Conservation (phyloP, 2,888 invertebrate species). For the Amphimallon solstitiale region DNA sequence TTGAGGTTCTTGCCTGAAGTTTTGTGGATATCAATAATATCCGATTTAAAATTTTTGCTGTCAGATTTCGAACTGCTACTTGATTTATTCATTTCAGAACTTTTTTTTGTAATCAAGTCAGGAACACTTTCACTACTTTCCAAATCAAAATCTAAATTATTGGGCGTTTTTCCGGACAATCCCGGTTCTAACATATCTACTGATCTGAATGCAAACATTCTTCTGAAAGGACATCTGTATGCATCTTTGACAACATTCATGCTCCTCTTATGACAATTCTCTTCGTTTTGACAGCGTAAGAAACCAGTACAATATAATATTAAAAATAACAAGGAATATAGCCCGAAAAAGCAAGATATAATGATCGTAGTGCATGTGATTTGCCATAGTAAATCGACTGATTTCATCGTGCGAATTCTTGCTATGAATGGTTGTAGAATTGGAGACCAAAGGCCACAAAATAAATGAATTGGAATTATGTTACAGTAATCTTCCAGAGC, state of each 20-base stretch:
- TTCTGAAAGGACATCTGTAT: constrained; percentile 32
- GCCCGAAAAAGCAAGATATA: constrained; percentile 16
- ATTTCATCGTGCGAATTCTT: constrained; percentile 35
- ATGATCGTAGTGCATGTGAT: constrained; percentile 35
- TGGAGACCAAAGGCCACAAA: constrained; percentile 55
- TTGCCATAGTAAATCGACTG: constrained; percentile 39
- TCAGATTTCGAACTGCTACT: neutral
- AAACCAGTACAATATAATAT: constrained; percentile 38
- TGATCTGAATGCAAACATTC: constrained; percentile 37
- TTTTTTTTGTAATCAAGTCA: neutral
- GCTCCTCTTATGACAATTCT: constrained; percentile 40
- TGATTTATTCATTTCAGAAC: neutral
- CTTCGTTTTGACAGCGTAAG: constrained; percentile 44
- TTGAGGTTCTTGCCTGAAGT: neutral
- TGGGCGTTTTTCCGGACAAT: constrained; percentile 35
- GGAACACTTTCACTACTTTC: neutral
- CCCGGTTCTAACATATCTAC: constrained; percentile 43
- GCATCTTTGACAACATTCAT: constrained; percentile 29
- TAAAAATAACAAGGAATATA: constrained; percentile 34
- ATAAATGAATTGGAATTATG: constrained; percentile 54
- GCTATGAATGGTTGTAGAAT: constrained; percentile 52
- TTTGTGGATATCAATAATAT: neutral
- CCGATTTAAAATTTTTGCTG: neutral
- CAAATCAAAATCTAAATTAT: neutral
- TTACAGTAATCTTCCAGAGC: constrained; percentile 62